Conservation (phyloP, 2,888 invertebrate genomes). For the Leptopilina myrica region DNA sequence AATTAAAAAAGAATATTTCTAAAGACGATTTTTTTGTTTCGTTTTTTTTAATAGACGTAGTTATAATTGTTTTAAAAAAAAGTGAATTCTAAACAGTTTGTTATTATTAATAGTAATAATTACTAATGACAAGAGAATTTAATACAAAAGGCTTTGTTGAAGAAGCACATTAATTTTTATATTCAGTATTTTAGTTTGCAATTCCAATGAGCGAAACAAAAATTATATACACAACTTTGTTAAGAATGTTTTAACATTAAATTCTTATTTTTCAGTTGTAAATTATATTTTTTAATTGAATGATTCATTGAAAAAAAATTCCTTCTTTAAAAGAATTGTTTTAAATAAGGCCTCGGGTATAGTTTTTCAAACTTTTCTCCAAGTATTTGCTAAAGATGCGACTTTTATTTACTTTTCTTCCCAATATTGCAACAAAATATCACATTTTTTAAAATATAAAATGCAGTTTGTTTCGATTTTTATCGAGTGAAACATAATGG, state of each 20-base stretch:
- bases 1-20: too few relatives aligned
- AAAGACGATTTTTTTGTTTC: too few relatives aligned
- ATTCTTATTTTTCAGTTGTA: constrained; percentile 1
- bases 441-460: too few relatives aligned
- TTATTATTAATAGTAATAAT: neutral
- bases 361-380: too few relatives aligned
- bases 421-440: too few relatives aligned
- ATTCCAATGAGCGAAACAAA: constrained; percentile 6
- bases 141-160: constrained; percentile 24
- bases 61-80: neutral
- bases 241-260: constrained; percentile 9
- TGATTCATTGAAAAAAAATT: neutral
- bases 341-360: too few relatives aligned
- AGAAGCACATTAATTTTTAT: constrained; percentile 26
- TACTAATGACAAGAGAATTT: neutral
- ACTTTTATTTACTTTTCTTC: too few relatives aligned
- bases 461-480: too few relatives aligned
- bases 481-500: too few relatives aligned
- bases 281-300: neutral
- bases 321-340: too few relatives aligned
- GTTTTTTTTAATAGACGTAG: too few relatives aligned
- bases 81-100: constrained; percentile 4
- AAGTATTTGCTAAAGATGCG: too few relatives aligned
- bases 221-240: constrained; percentile 1
- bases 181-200: constrained; percentile 25